Conservation (phyloP, 2,888 invertebrate species). For the Drosophila leonis region DNA sequence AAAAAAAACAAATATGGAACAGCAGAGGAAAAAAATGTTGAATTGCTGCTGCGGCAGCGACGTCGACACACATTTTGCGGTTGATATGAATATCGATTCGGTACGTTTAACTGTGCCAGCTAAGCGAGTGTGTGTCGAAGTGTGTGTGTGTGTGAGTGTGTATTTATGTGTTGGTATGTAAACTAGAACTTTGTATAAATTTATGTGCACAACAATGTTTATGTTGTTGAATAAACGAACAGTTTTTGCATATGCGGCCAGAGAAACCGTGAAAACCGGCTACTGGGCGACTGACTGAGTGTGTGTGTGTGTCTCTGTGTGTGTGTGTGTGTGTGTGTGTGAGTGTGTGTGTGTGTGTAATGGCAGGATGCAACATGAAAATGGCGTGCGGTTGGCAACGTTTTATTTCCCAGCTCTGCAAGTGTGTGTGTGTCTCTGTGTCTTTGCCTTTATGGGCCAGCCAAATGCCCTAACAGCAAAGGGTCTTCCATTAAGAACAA, state of each 20-base stretch:
- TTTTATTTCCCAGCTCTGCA: slow-evolving; percentile 65
- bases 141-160: slow-evolving; percentile 18
- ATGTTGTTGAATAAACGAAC: slow-evolving; percentile 80
- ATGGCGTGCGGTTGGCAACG: slow-evolving; percentile 77
- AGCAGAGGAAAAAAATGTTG: slow-evolving; percentile 12
- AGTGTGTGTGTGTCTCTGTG: slow-evolving; percentile 18
- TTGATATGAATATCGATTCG: slow-evolving; percentile 78
- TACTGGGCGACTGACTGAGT: slow-evolving; percentile 20
- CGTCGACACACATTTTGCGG: slow-evolving; percentile 76
- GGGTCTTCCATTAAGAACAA: background rate
- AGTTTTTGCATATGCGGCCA: slow-evolving; percentile 73
- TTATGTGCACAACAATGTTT: slow-evolving; percentile 80
- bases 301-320: slow-evolving; percentile 24
- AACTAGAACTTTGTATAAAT: slow-evolving; percentile 81
- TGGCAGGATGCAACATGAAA: slow-evolving; percentile 80
- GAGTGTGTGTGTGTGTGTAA: slow-evolving; percentile 51
- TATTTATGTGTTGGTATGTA: slow-evolving; percentile 50
- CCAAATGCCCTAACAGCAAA: slow-evolving; percentile 9
- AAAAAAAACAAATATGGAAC: slow-evolving; percentile 11
- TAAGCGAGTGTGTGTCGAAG: slow-evolving; percentile 6
- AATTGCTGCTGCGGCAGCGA: slow-evolving; percentile 40
- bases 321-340: slow-evolving; percentile 29
- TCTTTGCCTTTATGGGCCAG: slow-evolving; percentile 41
- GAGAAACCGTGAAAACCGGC: slow-evolving; percentile 56
- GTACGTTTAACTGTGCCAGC: slow-evolving; percentile 72